Conservation (phyloP, 2,888 invertebrate genomes). For the Merodon equestris region DNA sequence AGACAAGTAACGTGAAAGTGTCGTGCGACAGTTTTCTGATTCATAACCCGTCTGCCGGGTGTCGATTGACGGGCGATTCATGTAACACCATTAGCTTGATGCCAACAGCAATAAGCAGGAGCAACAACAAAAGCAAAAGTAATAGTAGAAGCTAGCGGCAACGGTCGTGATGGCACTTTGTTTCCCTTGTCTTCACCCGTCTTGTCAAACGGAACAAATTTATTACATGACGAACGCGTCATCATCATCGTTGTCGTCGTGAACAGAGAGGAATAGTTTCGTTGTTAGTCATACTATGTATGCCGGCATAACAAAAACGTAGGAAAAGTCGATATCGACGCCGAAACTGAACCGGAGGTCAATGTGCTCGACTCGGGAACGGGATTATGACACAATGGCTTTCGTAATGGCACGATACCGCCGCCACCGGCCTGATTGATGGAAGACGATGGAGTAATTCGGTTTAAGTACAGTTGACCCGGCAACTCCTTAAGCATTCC, state of each 20-base stretch:
- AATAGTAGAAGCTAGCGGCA: too few species aligned
- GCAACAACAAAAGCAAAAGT: slow-evolving; percentile 7
- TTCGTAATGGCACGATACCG: background rate
- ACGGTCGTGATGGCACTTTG: slow-evolving; percentile 39
- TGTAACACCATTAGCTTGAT: slow-evolving; percentile 32
- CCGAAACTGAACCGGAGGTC: slow-evolving; percentile 50
- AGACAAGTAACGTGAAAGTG: slow-evolving; percentile 53
- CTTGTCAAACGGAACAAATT: slow-evolving; percentile 34
- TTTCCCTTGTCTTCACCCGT: background rate
- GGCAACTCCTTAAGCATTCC: background rate
- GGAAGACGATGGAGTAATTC: background rate
- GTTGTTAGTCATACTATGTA: slow-evolving; percentile 39
- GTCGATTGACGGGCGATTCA: slow-evolving; percentile 50
- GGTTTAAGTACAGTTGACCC: background rate
- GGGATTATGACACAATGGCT: background rate
- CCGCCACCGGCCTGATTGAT: slow-evolving; percentile 36
- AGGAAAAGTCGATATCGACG: background rate
- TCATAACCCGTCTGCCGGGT: slow-evolving; percentile 50
- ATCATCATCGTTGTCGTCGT: too few species aligned
- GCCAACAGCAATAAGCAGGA: background rate
- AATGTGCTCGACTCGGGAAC: slow-evolving; percentile 32
- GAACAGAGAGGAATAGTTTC: slow-evolving; percentile 52
- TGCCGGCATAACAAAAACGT: slow-evolving; percentile 44
- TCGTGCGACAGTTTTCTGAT: slow-evolving; percentile 62
- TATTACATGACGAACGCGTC: background rate